Base-by-base conservation (phyloP, 2,888 invertebrate genomes). In the Patella depressa region DNA sequence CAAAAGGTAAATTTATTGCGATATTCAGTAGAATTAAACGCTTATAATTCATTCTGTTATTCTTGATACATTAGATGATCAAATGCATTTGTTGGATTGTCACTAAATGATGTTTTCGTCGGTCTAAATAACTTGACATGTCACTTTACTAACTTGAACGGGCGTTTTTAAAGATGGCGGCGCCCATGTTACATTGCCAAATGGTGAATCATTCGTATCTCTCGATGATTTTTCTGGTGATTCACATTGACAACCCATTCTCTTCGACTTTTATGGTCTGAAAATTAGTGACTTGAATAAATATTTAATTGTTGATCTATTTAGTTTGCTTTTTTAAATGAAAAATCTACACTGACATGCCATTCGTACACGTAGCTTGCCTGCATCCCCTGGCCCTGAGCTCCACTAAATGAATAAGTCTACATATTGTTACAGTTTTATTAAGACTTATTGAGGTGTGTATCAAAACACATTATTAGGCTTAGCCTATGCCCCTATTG, bases 41-140 rank as follows among this genome's bases (percentile, higher is more conserved):
- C 53, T 71, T 55, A 19, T 57, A 19, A 19, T 29, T 69, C 14
- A 73, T n/a, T 15, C 73, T 71, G 34, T 54, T 73, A 77, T 71
- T 71, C 29, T 74, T 59, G 45, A 72, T 9, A 19, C 72, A 53
- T 45, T 14, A 55, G 57, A 19, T 54, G 34, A 71, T 34, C 24
- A 12, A 71, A 59, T 71, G 55, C n/a, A 72, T 72, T 71, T 17
- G 53, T 54, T 54, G n/a, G 74, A 54, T 71, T 65, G 54, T 71
- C 71, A 53, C 34, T 78, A 34, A 75, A 69, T n/a, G 17, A 71
- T 17, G 76, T 65, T 15, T 59, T 79, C 69, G 74, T 74, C 55
- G 72, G 73, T 15, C 53, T 79, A 70, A 72, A 79, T 11, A 73
- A 73, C 54, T 45, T 45, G 45, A 45, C 45, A 45, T 45, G 45